Conservation (phyloP, 2,113 vertebrate species). For the Lepidiolamprologus cunningtoni region DNA sequence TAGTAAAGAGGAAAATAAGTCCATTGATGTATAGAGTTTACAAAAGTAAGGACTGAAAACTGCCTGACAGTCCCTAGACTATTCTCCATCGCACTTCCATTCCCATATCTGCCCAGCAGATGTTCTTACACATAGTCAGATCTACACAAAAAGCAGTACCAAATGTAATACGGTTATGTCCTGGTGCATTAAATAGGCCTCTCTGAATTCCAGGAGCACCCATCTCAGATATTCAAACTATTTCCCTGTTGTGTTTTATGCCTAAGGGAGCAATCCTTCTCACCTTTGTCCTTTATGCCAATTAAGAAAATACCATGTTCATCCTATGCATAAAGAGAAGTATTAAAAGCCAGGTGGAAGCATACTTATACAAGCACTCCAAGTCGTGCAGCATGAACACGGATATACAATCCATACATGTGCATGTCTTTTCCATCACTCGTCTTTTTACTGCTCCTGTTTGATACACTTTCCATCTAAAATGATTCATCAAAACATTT, state of each 20-base stretch:
- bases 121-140: background rate
- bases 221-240: slow-evolving; percentile 44
- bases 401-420: background rate
- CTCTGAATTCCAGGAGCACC: slow-evolving; percentile 32
- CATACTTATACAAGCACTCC: slow-evolving; percentile 4
- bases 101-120: slow-evolving; percentile 18
- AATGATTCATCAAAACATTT: slow-evolving; percentile 32
- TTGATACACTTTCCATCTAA: slow-evolving; percentile 48
- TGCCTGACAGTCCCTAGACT: background rate
- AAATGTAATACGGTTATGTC: background rate
- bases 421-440: background rate
- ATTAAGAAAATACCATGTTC: slow-evolving; percentile 1
- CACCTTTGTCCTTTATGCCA: background rate
- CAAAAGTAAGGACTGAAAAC: background rate
- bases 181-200: background rate
- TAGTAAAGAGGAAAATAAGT: background rate
- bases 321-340: background rate
- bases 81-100: background rate
- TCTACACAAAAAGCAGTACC: background rate
- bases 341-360: background rate
- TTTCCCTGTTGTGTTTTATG: slow-evolving; percentile 20
- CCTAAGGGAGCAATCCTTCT: background rate
- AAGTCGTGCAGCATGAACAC: background rate
- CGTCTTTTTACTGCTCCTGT: background rate
- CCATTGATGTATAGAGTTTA: background rate